phyloP scores from a whole-genome alignment of 1,140 invertebrate genomes.

The Apis laboriosa region DNA sequence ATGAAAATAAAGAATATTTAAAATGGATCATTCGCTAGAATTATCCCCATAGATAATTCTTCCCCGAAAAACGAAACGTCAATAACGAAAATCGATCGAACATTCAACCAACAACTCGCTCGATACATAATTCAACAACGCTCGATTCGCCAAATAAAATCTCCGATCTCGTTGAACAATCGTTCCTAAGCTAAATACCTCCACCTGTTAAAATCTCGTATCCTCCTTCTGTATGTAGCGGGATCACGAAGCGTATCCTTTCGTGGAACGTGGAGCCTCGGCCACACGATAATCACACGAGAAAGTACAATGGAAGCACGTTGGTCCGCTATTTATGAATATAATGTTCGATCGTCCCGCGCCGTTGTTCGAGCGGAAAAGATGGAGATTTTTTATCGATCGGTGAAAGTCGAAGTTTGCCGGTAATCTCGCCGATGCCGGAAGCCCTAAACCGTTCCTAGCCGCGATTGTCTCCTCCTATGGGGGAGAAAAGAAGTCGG shows the following conservation, averaged over 20 bases:
- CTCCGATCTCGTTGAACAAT: background rate
- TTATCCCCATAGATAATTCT: background rate
- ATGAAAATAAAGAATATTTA: background rate
- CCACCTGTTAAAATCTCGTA: conserved; percentile 25
- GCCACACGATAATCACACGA: conserved; percentile 27
- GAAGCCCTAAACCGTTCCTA: conserved; percentile 27
- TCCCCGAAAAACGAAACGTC: background rate
- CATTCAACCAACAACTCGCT: background rate
- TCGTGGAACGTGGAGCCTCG: conserved; percentile 10
- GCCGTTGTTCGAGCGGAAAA: conserved; percentile 44
- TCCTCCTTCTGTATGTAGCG: background rate
- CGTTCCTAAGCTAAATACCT: conserved; percentile 1
- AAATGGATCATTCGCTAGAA: background rate
- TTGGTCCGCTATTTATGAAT: conserved; percentile 47
- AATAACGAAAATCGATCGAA: background rate
- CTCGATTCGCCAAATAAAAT: background rate
- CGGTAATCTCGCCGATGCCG: conserved; percentile 46
- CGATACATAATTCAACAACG: background rate
- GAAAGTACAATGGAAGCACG: conserved; percentile 47
- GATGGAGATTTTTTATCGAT: conserved; percentile 41
- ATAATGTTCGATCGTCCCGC: conserved; percentile 47
- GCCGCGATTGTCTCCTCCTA: background rate
- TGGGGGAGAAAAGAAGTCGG: conserved; percentile 8
- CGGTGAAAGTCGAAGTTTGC: conserved; percentile 52
- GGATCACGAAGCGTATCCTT: conserved; percentile 29